Base-by-base conservation (phyloP, 2,113 vertebrate genomes). In the Melanerpes formicivorus region DNA sequence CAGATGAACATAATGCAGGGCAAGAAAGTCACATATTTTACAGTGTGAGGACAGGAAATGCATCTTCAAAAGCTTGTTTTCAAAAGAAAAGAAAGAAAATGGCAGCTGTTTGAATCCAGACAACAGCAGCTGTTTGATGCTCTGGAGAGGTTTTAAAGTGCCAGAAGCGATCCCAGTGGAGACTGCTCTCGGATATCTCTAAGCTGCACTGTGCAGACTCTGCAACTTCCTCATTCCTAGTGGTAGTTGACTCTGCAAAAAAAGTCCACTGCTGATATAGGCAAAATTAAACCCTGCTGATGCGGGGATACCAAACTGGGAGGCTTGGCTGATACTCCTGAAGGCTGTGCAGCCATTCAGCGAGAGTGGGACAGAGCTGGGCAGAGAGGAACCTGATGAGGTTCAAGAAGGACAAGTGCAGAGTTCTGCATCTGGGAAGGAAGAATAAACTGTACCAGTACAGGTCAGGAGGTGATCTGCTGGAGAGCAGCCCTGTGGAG, bases 91-190 rank as follows among this genome's bases (percentile, higher is more conserved):
- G 60, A 66, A 92, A 92, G 84, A 96, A 95, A 94, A 96, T 92
- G 90, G 77, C 93, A 95, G 92, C 93, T 96, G 93, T 80, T 93
- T 93, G 90, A 90, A 84, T 90, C 89, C 93, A 90, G 89, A 93
- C 93, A 95, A 95, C 90, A 84, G 91, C 94, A 95, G 93, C 94
- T 95, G 94, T 90, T 83, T 88, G 90, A 94, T 91, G 88, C 88
- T 95, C 94, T 85, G 65, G 89, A 92, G 95, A 93, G 92, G 74
- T 85, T 94, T 94, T 85, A 58, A 93, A 95, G 93, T 1, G 44
- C 94, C 94, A 96, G 91, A 93, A 92, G 78, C 60, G 48, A 91
- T 93, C 95, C 79, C 95, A 86, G 75, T 1, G 30, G 93, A 89
- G 84, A 84, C 50, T 78, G 65, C 89, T 96, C 89, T 96, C 62